These are phyloP conservation scores for Drosophila sproati DNA, from an alignment of 1,140 invertebrate species.

Conservation along the genomic window DNA sequence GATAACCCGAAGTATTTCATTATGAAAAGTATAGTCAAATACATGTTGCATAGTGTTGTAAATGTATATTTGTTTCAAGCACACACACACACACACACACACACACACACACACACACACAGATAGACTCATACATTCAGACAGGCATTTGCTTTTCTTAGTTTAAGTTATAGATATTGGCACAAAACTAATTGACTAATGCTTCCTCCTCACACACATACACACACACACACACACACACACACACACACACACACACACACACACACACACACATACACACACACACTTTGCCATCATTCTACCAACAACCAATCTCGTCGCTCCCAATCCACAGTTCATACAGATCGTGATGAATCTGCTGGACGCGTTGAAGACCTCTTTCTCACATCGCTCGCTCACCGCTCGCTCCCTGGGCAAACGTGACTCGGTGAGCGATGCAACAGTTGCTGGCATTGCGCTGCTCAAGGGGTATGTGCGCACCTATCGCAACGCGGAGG, in stretches of 20 bases:
- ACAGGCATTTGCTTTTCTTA: constrained; percentile 26
- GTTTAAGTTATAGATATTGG: constrained; percentile 53
- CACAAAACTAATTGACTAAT: constrained; percentile 79
- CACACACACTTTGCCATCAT: constrained; percentile 23
- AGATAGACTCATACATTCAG: constrained; percentile 2
- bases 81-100: constrained; percentile 44
- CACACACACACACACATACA: constrained; percentile 14
- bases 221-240: constrained; percentile 14
- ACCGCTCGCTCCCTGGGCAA: constrained; percentile 92
- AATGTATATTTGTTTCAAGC: constrained; percentile 61
- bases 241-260: constrained; percentile 30
- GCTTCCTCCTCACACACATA: constrained; percentile 44
- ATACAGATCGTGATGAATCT: constrained; percentile 96
- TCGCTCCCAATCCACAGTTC: constrained; percentile 88
- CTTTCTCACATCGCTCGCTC: constrained; percentile 94
- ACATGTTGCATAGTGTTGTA: constrained; percentile 58
- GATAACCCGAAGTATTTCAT: too few relatives aligned
- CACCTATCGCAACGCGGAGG: constrained; percentile 92
- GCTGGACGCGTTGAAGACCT: constrained; percentile 94
- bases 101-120: constrained; percentile 25
- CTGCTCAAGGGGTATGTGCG: constrained; percentile 95
- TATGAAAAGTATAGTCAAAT: too few relatives aligned
- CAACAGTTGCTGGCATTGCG: constrained; percentile 92
- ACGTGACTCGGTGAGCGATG: constrained; percentile 94
- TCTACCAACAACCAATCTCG: constrained; percentile 51